Evolutionary conservation across 2,797 vertebrate genomes (phyloP).

Genomic region (Anguilla anguilla): DNA sequence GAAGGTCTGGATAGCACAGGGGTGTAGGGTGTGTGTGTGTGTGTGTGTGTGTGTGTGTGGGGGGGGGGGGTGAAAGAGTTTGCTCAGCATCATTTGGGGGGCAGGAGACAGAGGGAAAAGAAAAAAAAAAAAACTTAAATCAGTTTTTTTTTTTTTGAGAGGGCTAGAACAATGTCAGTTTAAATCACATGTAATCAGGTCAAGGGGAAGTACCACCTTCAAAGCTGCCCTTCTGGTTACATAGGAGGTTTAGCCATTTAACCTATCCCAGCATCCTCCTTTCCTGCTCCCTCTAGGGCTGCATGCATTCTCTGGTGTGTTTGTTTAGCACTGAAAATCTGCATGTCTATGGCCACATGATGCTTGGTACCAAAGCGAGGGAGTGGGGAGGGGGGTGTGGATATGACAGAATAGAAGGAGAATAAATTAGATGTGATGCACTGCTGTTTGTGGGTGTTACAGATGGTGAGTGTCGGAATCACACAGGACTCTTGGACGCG

Average conservation of each 20-base stretch:
- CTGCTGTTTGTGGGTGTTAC: constrained; percentile 19
- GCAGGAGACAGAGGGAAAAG: no score
- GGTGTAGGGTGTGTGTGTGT: no score
- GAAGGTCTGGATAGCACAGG: background rate
- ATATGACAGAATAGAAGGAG: background rate
- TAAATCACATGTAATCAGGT: background rate
- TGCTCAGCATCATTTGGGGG: background rate
- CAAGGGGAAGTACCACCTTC: background rate
- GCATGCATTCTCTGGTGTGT: background rate
- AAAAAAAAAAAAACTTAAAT: no score
- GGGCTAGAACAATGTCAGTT: background rate
- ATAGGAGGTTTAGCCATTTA: background rate
- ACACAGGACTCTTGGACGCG: constrained; percentile 22
- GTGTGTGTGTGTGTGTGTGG: background rate
- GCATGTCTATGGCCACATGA: background rate
- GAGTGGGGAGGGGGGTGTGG: background rate
- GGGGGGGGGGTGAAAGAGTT: background rate
- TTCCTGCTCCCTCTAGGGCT: background rate
- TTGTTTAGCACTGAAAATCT: background rate
- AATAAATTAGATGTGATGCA: background rate
- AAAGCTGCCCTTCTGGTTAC: background rate
- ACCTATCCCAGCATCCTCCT: background rate
- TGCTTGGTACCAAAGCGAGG: background rate
- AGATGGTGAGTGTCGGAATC: background rate
- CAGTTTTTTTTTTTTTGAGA: background rate